These are phyloP conservation scores for Drosophila fuyamai DNA, from an alignment of 1,140 invertebrate genomes.

Conservation along the genomic window DNA sequence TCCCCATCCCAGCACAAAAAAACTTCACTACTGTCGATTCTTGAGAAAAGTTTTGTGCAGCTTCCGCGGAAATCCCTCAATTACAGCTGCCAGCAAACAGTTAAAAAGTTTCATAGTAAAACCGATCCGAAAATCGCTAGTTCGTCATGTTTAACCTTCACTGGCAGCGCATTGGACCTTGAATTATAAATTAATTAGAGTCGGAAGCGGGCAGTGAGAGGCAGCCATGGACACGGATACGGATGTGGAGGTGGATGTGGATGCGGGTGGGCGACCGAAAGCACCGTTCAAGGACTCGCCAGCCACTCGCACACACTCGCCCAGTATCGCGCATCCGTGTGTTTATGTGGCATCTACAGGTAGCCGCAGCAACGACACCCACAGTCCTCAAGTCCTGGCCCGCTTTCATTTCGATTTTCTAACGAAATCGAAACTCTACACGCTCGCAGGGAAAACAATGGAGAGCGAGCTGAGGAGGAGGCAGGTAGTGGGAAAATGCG, in stretches of 20 bases:
- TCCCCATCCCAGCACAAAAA: neutral
- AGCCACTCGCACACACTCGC: conserved; percentile 6
- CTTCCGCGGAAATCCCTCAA: conserved; percentile 22
- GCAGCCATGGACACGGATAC: conserved; percentile 16
- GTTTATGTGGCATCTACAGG: conserved; percentile 74
- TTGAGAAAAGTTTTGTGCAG: conserved; percentile 15
- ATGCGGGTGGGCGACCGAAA: conserved; percentile 42
- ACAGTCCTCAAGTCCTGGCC: conserved; percentile 42
- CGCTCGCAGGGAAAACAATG: conserved; percentile 10
- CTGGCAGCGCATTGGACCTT: conserved; percentile 70
- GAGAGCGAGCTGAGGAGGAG: conserved; percentile 1
- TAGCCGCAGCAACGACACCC: conserved; percentile 77
- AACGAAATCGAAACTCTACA: conserved; percentile 81
- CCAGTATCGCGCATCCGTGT: conserved; percentile 9
- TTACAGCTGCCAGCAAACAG: conserved; percentile 2
- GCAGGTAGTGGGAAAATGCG: conserved; percentile 9
- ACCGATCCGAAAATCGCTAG: conserved; percentile 10
- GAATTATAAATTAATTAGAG: conserved; percentile 81
- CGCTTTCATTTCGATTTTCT: conserved; percentile 69
- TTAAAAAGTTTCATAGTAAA: conserved; percentile 12
- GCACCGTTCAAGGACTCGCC: conserved; percentile 66
- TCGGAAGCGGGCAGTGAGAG: conserved; percentile 43
- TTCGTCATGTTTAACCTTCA: conserved; percentile 72
- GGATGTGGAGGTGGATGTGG: conserved; percentile 6
- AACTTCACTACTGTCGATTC: conserved; percentile 1